Evolutionary conservation across 2,113 vertebrate genomes (phyloP).

Genomic region (Tragulus kanchil): DNA sequence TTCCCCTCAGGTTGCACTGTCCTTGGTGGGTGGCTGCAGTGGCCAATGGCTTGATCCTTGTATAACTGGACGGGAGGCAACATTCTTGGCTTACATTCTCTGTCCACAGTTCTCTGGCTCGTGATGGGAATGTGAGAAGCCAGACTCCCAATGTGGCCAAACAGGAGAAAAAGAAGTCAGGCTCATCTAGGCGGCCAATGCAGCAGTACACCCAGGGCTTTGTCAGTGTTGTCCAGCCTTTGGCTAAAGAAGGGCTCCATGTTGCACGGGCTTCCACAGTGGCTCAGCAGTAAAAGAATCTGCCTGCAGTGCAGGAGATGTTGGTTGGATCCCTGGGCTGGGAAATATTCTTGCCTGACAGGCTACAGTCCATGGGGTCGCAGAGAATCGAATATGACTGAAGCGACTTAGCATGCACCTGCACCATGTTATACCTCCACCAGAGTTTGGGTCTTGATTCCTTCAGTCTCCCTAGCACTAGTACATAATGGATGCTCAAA

Average conservation of each 20-base stretch:
- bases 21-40: neutral
- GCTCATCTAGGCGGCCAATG: conserved; percentile 78
- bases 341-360: neutral
- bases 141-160: conserved; percentile 79
- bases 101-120: neutral
- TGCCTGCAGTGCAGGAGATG: neutral
- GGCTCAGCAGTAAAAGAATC: neutral
- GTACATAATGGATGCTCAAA: neutral
- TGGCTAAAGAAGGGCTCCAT: too few species aligned
- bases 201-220: conserved; percentile 84
- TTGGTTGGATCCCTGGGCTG: neutral
- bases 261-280: neutral
- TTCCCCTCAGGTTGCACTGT: neutral
- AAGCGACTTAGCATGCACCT: neutral
- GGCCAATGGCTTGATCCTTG: neutral
- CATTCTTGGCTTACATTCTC: neutral
- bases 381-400: neutral
- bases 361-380: neutral
- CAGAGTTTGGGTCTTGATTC: neutral
- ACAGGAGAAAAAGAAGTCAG: conserved; percentile 87
- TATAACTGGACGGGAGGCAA: neutral
- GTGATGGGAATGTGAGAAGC: neutral
- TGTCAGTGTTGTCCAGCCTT: conserved; percentile 85
- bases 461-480: neutral
- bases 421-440: neutral